These are phyloP conservation scores for Polia nebulosa DNA, from an alignment of 2,888 invertebrate genomes.

Conservation along the genomic window DNA sequence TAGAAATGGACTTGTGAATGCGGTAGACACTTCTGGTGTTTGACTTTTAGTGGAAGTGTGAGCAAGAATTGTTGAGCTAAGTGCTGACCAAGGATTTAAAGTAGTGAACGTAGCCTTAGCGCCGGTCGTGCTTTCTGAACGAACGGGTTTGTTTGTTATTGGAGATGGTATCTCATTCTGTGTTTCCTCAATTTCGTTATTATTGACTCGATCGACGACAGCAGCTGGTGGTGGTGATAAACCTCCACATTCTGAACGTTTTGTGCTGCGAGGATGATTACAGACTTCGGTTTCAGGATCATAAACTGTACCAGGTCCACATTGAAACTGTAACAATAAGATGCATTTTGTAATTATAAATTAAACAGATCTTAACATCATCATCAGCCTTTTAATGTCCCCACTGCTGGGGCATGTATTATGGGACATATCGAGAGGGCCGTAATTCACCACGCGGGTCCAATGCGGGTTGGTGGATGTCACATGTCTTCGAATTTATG, in stretches of 20 bases:
- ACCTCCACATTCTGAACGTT: conserved; percentile 92
- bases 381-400: too few species aligned
- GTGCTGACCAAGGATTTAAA: conserved; percentile 36
- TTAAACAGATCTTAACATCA: too few species aligned
- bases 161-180: conserved; percentile 80
- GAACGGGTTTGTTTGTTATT: conserved; percentile 68
- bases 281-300: conserved; percentile 93
- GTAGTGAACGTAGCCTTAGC: conserved; percentile 30
- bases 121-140: conserved; percentile 25
- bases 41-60: conserved; percentile 44
- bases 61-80: conserved; percentile 15
- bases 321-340: conserved; percentile 91
- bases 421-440: too few species aligned
- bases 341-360: conserved; percentile 13
- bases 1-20: conserved; percentile 46
- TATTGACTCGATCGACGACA: conserved; percentile 66
- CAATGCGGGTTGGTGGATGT: too few species aligned
- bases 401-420: too few species aligned
- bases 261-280: conserved; percentile 93
- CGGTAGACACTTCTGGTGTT: conserved; percentile 23
- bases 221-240: conserved; percentile 35
- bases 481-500: too few species aligned
- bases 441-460: too few species aligned
- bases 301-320: conserved; percentile 94
- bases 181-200: conserved; percentile 86